Conservation (phyloP, 2,113 vertebrate species). For the Menidia beryllina region DNA sequence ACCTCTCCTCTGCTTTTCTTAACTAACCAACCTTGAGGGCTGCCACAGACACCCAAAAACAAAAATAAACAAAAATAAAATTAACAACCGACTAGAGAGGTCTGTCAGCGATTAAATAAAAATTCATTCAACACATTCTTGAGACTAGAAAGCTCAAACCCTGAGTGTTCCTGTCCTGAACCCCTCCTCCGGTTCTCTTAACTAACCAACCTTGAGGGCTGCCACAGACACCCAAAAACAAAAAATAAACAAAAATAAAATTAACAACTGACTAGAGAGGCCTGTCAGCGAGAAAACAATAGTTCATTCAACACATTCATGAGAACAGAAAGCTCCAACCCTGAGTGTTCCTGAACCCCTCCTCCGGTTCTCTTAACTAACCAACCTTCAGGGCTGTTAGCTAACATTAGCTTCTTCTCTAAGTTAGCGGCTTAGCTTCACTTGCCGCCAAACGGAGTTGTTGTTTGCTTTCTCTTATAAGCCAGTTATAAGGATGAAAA, state of each 20-base stretch:
- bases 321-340: background rate
- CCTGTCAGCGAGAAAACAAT: background rate
- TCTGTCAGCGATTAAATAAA: background rate
- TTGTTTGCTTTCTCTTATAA: constrained; percentile 5
- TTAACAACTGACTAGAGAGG: accelerated
- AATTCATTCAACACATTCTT: background rate
- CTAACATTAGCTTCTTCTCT: constrained; percentile 30
- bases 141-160: background rate
- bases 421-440: constrained; percentile 14
- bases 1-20: background rate
- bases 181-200: background rate
- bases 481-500: background rate
- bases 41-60: background rate
- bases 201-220: constrained; percentile 54
- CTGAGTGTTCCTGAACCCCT: background rate
- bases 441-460: too few species aligned
- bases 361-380: background rate
- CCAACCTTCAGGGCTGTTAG: constrained; percentile 55
- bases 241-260: too few species aligned
- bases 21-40: constrained; percentile 54
- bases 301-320: background rate
- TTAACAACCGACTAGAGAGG: accelerated
- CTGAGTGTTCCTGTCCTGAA: background rate
- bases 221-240: background rate
- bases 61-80: too few species aligned